A percentile compares a stretch with the other conserved stretches of the same genome.
Evolutionary conservation across 2,113 vertebrate genomes (phyloP).

Genomic region (Oreochromis tanganicae): DNA sequence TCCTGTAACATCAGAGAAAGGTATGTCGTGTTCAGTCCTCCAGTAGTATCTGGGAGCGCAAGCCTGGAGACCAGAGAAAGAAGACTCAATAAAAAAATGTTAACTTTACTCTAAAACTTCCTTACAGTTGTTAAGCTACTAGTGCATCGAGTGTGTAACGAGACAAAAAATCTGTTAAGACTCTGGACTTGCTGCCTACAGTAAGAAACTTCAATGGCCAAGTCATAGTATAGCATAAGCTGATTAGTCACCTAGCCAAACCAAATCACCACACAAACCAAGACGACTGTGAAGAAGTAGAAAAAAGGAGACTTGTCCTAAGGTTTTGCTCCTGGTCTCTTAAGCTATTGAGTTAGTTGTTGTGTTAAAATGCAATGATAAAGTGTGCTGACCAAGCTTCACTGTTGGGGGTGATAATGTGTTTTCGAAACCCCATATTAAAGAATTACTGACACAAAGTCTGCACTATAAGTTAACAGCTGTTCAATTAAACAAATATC

Average conservation of each 20-base stretch:
- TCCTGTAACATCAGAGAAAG: constrained; percentile 76
- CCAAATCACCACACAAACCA: neutral
- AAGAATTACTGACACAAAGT: neutral
- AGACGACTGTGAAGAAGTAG: neutral
- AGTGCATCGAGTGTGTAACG: neutral
- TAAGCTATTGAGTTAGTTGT: fast-evolving
- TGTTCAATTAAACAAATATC: fast-evolving
- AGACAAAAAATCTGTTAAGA: neutral
- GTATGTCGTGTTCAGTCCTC: constrained; percentile 74
- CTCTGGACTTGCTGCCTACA: neutral
- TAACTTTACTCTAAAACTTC: neutral
- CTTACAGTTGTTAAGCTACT: neutral
- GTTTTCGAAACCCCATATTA: neutral
- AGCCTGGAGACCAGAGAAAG: constrained; percentile 65
- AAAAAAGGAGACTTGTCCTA: neutral
- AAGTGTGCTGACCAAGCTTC: neutral
- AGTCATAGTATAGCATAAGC: neutral
- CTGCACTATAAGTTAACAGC: neutral
- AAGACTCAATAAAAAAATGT: neutral
- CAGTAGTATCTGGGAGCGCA: constrained; percentile 87
- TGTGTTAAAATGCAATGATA: neutral
- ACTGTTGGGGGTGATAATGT: neutral
- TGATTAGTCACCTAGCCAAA: neutral
- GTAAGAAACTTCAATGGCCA: neutral
- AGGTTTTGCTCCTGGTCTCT: neutral